Base-by-base conservation (phyloP, 2,797 vertebrate species). In the Myotis planiceps region DNA sequence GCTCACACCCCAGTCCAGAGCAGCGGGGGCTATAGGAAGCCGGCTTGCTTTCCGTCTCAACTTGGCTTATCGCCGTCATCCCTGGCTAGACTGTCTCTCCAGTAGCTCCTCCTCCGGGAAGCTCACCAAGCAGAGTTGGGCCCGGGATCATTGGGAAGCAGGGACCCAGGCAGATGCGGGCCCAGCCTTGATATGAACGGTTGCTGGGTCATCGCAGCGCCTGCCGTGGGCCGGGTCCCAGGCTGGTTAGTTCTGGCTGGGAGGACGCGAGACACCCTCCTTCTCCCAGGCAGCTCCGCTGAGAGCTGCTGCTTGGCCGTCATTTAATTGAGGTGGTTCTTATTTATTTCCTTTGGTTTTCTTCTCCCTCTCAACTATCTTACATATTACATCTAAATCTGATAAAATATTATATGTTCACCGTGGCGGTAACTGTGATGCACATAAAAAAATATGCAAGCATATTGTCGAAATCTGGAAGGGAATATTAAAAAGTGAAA, bases 41-140 rank as follows among this genome's bases (percentile, higher is more conserved):
- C 16, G 0, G 0, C 19, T 34, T 34, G 39, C 14, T 42, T 63
- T 51, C 12, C 1, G 2, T 10, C 66, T 23, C 13, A 3, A 1
- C 25, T 1, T 7, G 60, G 21, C 25, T 53, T 51, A 3, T 13
- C 1, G 2, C 3, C 0, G 0, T 39, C 68, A 21, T 0, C 0
- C 1, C 58, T 5, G 51, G 55, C 18, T 42, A 1, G 5, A 0
- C 7, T 21, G 23, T 9, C 37, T 63, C 19, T 4, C 34, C 6
- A 0, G 23, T 0, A 6, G 32, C 18, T 9, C 16, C 37, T 76
- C 42, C 32, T 39, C 19, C 3, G 60, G 19, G 65, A 10, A 18
- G 34, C 45, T 86, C 71, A 21, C 74, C 58, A 14, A 37, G 49
- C 14, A 25, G 72, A 47, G 53, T 3, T 25, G n/a, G 21, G 27